Percentiles rank a stretch among this genome's conserved stretches.
phyloP scores from a whole-genome alignment of 2,888 invertebrate species.

The Empis livida region DNA sequence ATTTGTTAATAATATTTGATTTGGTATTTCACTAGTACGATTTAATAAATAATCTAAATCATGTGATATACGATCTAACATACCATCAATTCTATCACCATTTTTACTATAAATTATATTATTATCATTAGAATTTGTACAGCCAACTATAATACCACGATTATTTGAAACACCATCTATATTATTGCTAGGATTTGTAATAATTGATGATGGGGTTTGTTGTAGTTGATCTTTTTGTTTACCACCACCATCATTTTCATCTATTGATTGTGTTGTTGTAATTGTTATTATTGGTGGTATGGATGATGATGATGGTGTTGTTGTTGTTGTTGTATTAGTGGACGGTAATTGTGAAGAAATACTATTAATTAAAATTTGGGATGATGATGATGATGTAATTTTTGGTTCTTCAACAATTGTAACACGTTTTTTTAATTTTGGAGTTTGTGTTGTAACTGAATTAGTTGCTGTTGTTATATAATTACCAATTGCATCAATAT shows the following conservation, averaged over 20 bases:
- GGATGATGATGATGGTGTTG: constrained; percentile 5
- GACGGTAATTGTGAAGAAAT: constrained; percentile 23
- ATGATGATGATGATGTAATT: constrained; percentile 17
- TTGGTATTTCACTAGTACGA: constrained; percentile 38
- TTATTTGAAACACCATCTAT: constrained; percentile 2
- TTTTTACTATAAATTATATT: background rate
- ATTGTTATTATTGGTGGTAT: constrained; percentile 21
- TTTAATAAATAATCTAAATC: constrained; percentile 72
- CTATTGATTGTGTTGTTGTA: constrained; percentile 12
- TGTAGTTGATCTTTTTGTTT: too few species aligned
- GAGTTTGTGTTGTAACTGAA: constrained; percentile 24
- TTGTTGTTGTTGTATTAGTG: constrained; percentile 20
- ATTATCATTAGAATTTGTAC: background rate
- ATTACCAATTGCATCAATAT: background rate
- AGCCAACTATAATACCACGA: background rate
- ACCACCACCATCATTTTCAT: constrained; percentile 1
- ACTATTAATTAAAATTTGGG: background rate
- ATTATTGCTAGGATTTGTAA: background rate
- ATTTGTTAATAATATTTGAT: constrained; percentile 3
- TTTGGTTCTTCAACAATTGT: constrained; percentile 32
- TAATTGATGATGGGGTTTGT: background rate
- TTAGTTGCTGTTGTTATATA: constrained; percentile 14
- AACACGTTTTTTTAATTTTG: constrained; percentile 32
- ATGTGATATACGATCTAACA: constrained; percentile 67
- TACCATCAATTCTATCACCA: constrained; percentile 40